phyloP scores from a whole-genome alignment of 1,140 invertebrate genomes.

The Ctenoplectra terminalis region DNA sequence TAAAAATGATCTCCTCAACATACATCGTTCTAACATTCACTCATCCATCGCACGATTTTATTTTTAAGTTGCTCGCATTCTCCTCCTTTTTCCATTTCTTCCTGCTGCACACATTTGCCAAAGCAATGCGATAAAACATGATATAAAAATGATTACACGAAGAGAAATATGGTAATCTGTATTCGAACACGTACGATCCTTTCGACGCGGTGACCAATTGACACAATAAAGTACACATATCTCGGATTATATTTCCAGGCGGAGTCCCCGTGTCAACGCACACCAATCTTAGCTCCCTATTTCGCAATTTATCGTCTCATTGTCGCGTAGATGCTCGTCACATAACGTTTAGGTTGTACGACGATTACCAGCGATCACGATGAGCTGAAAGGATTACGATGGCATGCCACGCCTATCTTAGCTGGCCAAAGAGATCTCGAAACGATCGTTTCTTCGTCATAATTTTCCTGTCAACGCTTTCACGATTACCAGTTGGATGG shows the following conservation, averaged over 20 bases:
- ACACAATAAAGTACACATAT: constrained; percentile 9
- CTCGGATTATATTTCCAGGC: constrained; percentile 7
- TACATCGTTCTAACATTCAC: background rate
- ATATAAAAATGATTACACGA: background rate
- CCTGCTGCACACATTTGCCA: background rate
- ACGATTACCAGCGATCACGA: constrained; percentile 4
- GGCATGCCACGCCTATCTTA: constrained; percentile 3
- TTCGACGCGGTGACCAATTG: background rate
- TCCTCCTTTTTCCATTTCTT: background rate
- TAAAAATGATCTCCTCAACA: background rate
- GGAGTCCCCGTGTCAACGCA: background rate
- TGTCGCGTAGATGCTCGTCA: constrained; percentile 10
- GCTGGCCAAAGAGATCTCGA: background rate
- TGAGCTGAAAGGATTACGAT: constrained; percentile 9
- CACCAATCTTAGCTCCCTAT: background rate
- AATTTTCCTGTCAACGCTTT: no score
- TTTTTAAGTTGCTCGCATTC: constrained; percentile 41
- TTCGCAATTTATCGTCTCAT: constrained; percentile 6
- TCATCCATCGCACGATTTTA: constrained; percentile 31
- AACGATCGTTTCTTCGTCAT: background rate
- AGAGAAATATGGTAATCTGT: background rate
- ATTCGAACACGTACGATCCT: background rate
- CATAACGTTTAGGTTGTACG: background rate
- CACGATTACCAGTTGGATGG: no score
- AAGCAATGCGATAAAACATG: background rate